Evolutionary conservation across 2,797 vertebrate genomes (phyloP), one percentile per base, ranked within the genome.

Genomic region (Parambassis ranga): DNA sequence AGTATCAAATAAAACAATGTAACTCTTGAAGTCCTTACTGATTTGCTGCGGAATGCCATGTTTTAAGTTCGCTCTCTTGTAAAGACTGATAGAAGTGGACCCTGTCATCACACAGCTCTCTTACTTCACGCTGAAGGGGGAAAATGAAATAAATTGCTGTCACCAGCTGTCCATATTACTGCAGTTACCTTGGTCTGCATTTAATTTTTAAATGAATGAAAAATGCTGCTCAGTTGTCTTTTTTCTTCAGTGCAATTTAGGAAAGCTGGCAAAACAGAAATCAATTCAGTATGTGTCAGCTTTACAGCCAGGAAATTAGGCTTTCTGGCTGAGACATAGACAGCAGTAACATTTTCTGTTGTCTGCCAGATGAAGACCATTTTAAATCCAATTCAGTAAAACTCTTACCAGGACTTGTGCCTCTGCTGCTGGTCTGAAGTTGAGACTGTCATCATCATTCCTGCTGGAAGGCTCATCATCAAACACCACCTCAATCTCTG

Each of bases 31-130:
- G 9, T 39, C 14, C 84, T 87, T 84, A 93, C 93, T 75, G 75
- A 51, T 72, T 66, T 4, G 56, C 43, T 20, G 70, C 53, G 57
- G 81, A 47, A 0, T 63, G 47, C 0, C 28, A 42, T 0, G 39
- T 64, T 72, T 90, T 91, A 9, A 89, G 79, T 58, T 91, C 70
- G 16, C 75, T 85, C 14, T 90, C 90, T 48, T 92, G 90, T 32
- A 94, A 84, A 26, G 89, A 84, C 77, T 88, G 91, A 80, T 90
- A 91, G 75, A 94, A 94, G 11, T 75, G 76, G 36, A 92, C 71
- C 23, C 94, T 90, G 51, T 90, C 77, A 0, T 87, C 80, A 78
- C 92, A 92, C 47, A 93, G 84, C 15, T 88, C 71, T 56, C 87
- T 88, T 42, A 94, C 83, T 3, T 91, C 87, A 14, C 83, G 82